Percentiles rank a stretch among this genome's conserved stretches.
Conservation (phyloP, 1,140 invertebrate genomes). For the Chrysopa pallens region DNA sequence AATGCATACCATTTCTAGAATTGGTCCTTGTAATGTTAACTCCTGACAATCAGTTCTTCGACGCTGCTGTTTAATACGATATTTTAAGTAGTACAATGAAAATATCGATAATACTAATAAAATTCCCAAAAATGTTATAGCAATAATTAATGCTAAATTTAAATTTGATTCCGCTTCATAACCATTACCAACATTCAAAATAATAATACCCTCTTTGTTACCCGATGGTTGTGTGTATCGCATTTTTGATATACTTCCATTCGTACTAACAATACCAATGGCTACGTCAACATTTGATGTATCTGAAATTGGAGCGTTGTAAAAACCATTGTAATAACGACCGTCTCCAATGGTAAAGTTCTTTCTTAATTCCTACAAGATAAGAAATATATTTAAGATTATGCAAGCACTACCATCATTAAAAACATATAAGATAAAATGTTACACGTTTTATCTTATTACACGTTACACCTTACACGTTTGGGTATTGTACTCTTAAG, state of each 20-base stretch:
- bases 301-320: background rate
- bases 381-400: too few species aligned
- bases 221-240: background rate
- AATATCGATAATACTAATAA: constrained; percentile 36
- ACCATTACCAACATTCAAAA: background rate
- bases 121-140: constrained; percentile 36
- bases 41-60: constrained; percentile 39
- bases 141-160: constrained; percentile 30
- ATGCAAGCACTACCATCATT: too few species aligned
- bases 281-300: background rate
- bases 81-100: constrained; percentile 37
- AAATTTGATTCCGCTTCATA: constrained; percentile 14
- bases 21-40: constrained; percentile 42
- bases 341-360: background rate
- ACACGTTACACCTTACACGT: too few species aligned
- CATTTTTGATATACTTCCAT: background rate
- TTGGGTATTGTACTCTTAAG: too few species aligned
- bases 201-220: background rate
- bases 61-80: constrained; percentile 27
- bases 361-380: background rate
- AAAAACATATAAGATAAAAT: too few species aligned
- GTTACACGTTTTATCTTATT: too few species aligned
- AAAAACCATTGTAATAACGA: background rate
- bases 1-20: constrained; percentile 36
- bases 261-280: background rate